Base-by-base conservation (phyloP, 2,888 invertebrate species). In the Caenorhabditis panamensis region DNA sequence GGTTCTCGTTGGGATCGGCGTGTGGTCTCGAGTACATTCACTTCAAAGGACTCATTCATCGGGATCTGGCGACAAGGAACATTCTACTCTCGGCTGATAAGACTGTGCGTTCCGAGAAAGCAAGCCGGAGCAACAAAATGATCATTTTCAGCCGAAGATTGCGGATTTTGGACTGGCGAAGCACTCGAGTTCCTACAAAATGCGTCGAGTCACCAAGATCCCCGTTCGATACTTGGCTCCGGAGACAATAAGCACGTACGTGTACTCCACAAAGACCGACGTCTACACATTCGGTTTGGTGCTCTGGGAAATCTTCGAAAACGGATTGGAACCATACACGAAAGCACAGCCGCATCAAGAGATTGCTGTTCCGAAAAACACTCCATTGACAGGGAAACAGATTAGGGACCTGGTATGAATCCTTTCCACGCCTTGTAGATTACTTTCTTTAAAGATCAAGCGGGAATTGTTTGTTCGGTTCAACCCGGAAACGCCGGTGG, bases 11-110 rank as follows among this genome's bases (percentile, higher is more conserved):
- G 16, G 79, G 76, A 16, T 68, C 79, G 28, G 26, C 67, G 8
- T 64, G 75, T 31, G 80, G 86, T 13, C 41, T 86, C 31, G 84
- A 80, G 49, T 80, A 80, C 28, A 62, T 80, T 51, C 80, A 80
- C 44, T 68, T 58, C 58, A 69, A 76, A 37, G 59, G 64, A 26
- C 47, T 64, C 36, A 78, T 78, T 64, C 78, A 78, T 54, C 64
- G 78, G 4, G 78, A 78, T 49, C 58, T 78, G 53, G 78, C 78
- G 1, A 51, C 56, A 8, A 26, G 78, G 6, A 78, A 78, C 28
- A 68, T 78, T 47, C 26, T 76, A 8, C 44, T 76, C 8, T 61
- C 76, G 0, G 11, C 9, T 6, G 76, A 72, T 47, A 72, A 63
- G 24, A 78, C 63, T 16, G 76, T 71, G 44, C 56, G 37, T 31